A percentile compares a stretch with the other conserved stretches of the same genome.
Evolutionary conservation across 1,140 invertebrate species (phyloP).

Genomic region (Drosophila hydei): DNA sequence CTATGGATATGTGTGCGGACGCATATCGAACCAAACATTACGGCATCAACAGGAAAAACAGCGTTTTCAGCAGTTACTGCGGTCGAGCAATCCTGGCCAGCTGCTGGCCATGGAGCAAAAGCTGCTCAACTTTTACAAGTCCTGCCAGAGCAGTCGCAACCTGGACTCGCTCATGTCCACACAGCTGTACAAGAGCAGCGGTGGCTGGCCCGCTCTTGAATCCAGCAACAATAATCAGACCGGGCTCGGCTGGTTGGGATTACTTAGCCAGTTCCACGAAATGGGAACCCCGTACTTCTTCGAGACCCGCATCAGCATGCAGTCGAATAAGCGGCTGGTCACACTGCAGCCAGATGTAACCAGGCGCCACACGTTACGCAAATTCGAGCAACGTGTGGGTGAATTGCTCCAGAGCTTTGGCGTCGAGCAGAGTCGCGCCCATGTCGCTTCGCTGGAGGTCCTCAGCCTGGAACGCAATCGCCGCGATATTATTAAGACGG

Average conservation of each 20-base stretch:
- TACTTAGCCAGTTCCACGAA: conserved; percentile 69
- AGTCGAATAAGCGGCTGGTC: conserved; percentile 68
- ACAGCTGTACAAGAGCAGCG: conserved; percentile 57
- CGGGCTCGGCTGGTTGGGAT: conserved; percentile 51
- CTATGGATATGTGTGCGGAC: conserved; percentile 71
- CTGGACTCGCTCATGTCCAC: conserved; percentile 55
- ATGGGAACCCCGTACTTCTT: conserved; percentile 71
- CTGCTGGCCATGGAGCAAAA: conserved; percentile 70
- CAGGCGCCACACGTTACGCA: conserved; percentile 61
- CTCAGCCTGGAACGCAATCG: conserved; percentile 72
- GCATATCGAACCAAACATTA: conserved; percentile 50
- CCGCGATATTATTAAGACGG: conserved; percentile 65
- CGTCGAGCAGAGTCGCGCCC: conserved; percentile 64
- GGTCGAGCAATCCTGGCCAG: conserved; percentile 40
- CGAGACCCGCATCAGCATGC: conserved; percentile 57
- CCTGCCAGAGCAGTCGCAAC: conserved; percentile 59
- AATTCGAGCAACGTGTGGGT: conserved; percentile 69
- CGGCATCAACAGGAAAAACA: conserved; percentile 50
- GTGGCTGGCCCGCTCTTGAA: conserved; percentile 75
- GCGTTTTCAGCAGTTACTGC: conserved; percentile 65
- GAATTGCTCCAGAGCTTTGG: conserved; percentile 64
- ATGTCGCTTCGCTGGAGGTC: conserved; percentile 71
- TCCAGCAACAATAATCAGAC: conserved; percentile 24
- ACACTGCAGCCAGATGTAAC: conserved; percentile 59
- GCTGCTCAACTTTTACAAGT: conserved; percentile 71